A percentile compares a stretch with the other conserved stretches of the same genome.
Evolutionary conservation across 1,140 invertebrate species (phyloP).

Genomic region (Pentalonia nigronervosa): DNA sequence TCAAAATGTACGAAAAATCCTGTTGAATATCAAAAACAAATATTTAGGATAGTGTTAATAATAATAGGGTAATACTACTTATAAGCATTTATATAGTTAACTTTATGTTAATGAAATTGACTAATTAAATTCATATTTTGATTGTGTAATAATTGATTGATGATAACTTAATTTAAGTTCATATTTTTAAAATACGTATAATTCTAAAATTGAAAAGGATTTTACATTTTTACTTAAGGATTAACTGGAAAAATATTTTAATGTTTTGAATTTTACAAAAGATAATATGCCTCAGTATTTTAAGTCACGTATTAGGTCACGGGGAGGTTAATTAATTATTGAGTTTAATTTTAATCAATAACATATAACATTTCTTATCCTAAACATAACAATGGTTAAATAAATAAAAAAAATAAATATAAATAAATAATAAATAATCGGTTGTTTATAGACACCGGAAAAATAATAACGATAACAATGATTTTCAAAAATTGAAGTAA

Average conservation of each 20-base stretch:
- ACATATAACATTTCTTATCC: not conserved
- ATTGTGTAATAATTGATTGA: not conserved
- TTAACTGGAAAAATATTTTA: not conserved
- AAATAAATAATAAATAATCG: not conserved
- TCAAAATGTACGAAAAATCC: not conserved
- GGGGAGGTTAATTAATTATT: not conserved
- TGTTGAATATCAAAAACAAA: too few species aligned
- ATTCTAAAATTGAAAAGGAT: not conserved
- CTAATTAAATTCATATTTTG: not conserved
- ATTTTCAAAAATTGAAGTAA: not conserved
- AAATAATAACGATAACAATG: constrained; percentile 2
- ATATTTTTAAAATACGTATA: not conserved
- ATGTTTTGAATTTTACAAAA: not conserved
- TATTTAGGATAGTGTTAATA: not conserved
- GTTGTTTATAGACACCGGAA: not conserved
- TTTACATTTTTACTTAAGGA: not conserved
- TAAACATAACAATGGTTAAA: not conserved
- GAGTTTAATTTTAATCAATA: not conserved
- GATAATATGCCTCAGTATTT: not conserved
- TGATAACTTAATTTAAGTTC: not conserved
- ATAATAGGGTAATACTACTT: not conserved
- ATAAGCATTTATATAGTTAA: not conserved
- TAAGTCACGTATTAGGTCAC: not conserved
- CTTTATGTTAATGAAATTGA: not conserved
- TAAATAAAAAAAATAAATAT: too few species aligned